Conservation (phyloP, 2,888 invertebrate species). For the Diarsia mendica region DNA sequence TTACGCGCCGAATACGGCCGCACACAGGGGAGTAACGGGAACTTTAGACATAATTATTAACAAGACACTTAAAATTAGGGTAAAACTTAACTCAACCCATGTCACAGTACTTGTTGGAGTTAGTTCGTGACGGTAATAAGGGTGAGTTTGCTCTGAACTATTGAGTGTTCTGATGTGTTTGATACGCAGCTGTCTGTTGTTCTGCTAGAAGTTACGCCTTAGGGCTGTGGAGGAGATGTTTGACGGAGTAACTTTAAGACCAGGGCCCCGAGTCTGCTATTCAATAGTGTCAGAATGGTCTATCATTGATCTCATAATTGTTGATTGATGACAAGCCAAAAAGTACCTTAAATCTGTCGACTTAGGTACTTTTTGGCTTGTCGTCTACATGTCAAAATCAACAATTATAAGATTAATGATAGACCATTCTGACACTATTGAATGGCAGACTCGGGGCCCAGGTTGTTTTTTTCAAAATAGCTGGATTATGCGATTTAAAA, state of each 20-base stretch:
- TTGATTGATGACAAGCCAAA: no score
- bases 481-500: no score
- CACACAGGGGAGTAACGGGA: constrained; percentile 59
- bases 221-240: neutral
- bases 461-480: no score
- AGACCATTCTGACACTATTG: no score
- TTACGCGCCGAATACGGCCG: constrained; percentile 48
- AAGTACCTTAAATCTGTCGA: no score
- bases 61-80: constrained; percentile 73
- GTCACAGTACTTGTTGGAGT: constrained; percentile 66
- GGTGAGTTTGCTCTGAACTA: constrained; percentile 38
- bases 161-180: constrained; percentile 47
- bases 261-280: no score
- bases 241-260: constrained; percentile 15
- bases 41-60: constrained; percentile 72
- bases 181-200: constrained; percentile 15
- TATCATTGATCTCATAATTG: no score
- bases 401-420: no score
- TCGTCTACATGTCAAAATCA: no score
- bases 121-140: constrained; percentile 57
- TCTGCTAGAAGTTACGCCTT: constrained; percentile 4
- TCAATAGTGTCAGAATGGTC: no score
- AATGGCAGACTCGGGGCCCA: no score
- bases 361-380: no score
- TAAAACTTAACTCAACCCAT: constrained; percentile 70